These are phyloP conservation scores for Imbricaverruca yamaguchii DNA, from an alignment of 2,888 invertebrate genomes.

Conservation along the genomic window DNA sequence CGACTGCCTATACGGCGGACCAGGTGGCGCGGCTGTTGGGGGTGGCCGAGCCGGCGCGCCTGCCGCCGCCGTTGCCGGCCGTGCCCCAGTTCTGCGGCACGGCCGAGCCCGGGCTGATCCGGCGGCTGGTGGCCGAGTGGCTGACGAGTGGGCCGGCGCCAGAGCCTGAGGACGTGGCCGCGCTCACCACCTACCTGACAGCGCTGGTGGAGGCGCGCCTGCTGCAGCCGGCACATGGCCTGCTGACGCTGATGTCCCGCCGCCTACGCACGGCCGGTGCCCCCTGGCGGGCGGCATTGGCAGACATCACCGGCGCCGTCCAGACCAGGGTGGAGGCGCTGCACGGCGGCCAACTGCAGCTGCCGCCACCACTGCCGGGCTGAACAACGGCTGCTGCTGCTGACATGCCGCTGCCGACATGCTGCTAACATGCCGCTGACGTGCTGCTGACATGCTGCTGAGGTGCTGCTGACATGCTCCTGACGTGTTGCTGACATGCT, in stretches of 20 bases:
- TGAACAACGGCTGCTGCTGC: too few species aligned
- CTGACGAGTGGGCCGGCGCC: neutral
- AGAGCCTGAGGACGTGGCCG: neutral
- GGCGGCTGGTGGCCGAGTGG: conserved; percentile 3
- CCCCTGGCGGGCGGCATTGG: neutral
- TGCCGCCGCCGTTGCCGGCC: neutral
- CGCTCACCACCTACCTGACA: neutral
- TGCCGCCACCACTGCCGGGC: neutral
- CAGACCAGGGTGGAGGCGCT: neutral
- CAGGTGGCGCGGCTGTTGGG: conserved; percentile 8
- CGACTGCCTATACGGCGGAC: neutral
- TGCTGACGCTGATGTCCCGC: neutral
- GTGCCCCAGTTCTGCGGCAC: neutral
- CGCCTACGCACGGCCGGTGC: neutral
- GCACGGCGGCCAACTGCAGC: neutral
- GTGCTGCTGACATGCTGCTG: too few species aligned
- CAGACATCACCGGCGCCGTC: neutral
- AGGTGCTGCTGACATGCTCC: too few species aligned
- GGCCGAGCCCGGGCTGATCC: neutral
- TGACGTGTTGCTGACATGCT: too few species aligned
- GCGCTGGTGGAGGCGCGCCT: neutral
- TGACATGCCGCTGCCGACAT: too few species aligned
- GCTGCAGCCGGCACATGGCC: neutral
- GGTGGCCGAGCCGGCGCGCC: neutral
- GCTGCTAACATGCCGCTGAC: too few species aligned